Conservation (phyloP, 2,113 vertebrate genomes). For the Kryptolebias marmoratus region DNA sequence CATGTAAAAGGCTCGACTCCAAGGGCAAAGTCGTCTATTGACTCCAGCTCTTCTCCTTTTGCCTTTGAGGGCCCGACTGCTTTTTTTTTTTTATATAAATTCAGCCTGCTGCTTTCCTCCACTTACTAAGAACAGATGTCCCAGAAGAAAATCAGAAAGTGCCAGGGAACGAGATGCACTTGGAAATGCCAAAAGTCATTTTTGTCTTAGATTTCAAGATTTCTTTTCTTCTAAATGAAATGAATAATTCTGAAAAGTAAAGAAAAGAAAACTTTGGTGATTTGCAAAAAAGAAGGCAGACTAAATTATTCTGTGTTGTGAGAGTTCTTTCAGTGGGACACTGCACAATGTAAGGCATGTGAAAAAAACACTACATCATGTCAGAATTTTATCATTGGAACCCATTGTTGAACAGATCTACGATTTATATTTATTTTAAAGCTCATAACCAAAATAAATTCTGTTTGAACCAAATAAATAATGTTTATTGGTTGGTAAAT, state of each 20-base stretch:
- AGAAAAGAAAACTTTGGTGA: conserved; percentile 1
- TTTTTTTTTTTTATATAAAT: conserved; percentile 64
- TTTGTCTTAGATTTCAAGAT: too few relatives aligned
- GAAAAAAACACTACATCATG: too few relatives aligned
- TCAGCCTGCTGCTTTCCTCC: conserved; percentile 23
- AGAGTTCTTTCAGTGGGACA: too few relatives aligned
- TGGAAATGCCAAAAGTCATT: not conserved
- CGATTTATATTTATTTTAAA: not conserved
- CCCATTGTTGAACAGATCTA: not conserved
- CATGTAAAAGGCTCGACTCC: conserved; percentile 57
- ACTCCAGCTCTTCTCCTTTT: conserved; percentile 32
- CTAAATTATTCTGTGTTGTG: too few relatives aligned
- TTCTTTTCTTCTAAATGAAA: too few relatives aligned
- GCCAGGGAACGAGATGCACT: conserved; percentile 13
- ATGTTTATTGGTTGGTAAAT: not conserved
- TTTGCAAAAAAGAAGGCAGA: not conserved
- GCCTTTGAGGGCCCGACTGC: conserved; percentile 33
- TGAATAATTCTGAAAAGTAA: not conserved
- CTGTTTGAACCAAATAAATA: not conserved
- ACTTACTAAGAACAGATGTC: conserved; percentile 57
- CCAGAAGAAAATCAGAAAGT: conserved; percentile 50
- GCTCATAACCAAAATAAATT: not conserved
- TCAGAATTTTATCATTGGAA: not conserved
- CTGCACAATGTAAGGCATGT: too few relatives aligned
- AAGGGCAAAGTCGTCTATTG: conserved; percentile 39